A percentile compares a stretch with the other conserved stretches of the same genome.
Evolutionary conservation across 1,140 invertebrate species (phyloP).

Genomic region (Drosophila rhopaloa): DNA sequence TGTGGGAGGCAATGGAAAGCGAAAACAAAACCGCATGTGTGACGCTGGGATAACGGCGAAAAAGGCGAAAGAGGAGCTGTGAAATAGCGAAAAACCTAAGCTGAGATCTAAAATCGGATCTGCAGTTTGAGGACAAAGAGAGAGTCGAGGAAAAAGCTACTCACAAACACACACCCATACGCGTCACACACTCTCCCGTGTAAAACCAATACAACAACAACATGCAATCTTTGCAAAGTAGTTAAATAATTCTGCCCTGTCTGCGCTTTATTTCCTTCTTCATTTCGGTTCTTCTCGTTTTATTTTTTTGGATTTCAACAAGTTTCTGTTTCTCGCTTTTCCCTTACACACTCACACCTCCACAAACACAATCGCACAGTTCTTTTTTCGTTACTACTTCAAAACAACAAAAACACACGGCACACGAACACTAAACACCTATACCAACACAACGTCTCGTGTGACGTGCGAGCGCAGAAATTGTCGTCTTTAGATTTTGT

Average conservation of each 20-base stretch:
- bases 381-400: conserved; percentile 75
- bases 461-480: conserved; percentile 51
- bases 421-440: conserved; percentile 31
- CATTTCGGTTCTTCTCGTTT: conserved; percentile 69
- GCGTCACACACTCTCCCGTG: conserved; percentile 14
- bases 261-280: conserved; percentile 82
- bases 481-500: conserved; percentile 52
- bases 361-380: conserved; percentile 50
- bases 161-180: conserved; percentile 15
- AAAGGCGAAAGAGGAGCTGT: conserved; percentile 37
- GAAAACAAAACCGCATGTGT: conserved; percentile 75
- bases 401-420: conserved; percentile 53
- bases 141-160: conserved; percentile 14
- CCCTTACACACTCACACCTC: conserved; percentile 18
- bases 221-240: conserved; percentile 81
- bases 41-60: conserved; percentile 67
- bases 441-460: conserved; percentile 34
- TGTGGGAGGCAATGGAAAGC: conserved; percentile 61
- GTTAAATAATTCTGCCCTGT: conserved; percentile 83
- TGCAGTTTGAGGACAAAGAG: conserved; percentile 37
- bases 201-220: conserved; percentile 54
- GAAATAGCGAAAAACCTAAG: conserved; percentile 36
- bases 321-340: conserved; percentile 63
- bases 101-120: conserved; percentile 25
- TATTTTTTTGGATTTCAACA: conserved; percentile 67